A percentile compares a stretch with the other conserved stretches of the same genome.
Evolutionary conservation across 2,113 vertebrate species (phyloP).

Genomic region (Rhegmatorhina hoffmannsi): DNA sequence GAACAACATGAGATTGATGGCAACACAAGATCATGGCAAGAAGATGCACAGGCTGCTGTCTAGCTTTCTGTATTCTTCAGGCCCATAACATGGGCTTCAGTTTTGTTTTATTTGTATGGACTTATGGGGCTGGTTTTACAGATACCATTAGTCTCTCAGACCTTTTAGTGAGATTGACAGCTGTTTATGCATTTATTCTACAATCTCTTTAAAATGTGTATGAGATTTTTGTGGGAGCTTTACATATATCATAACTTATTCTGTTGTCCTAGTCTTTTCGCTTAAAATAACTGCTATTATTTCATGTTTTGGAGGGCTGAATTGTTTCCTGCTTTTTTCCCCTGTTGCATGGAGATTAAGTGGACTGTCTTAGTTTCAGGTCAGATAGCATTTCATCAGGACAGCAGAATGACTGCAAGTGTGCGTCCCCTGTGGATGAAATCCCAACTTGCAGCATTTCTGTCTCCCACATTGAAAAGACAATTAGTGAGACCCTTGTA

Average conservation of each 20-base stretch:
- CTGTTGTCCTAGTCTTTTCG: neutral
- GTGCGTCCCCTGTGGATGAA: neutral
- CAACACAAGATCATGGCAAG: neutral
- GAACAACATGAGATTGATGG: neutral
- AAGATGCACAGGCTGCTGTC: neutral
- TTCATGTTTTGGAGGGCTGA: neutral
- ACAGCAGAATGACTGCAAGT: neutral
- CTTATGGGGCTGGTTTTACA: neutral
- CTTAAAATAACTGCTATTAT: neutral
- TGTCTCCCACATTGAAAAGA: conserved; percentile 21
- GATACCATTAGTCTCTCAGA: neutral
- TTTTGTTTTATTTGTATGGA: neutral
- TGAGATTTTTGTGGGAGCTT: neutral
- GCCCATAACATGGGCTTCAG: neutral
- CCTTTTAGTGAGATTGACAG: neutral
- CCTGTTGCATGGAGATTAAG: neutral
- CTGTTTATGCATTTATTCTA: neutral
- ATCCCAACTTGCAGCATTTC: neutral
- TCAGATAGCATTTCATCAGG: neutral
- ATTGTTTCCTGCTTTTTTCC: neutral
- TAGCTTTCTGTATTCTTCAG: neutral
- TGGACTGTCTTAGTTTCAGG: neutral
- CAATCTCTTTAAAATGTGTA: neutral
- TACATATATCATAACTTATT: neutral
- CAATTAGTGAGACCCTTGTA: neutral